Base-by-base conservation (phyloP, 2,888 invertebrate species). In the Amiota minor region DNA sequence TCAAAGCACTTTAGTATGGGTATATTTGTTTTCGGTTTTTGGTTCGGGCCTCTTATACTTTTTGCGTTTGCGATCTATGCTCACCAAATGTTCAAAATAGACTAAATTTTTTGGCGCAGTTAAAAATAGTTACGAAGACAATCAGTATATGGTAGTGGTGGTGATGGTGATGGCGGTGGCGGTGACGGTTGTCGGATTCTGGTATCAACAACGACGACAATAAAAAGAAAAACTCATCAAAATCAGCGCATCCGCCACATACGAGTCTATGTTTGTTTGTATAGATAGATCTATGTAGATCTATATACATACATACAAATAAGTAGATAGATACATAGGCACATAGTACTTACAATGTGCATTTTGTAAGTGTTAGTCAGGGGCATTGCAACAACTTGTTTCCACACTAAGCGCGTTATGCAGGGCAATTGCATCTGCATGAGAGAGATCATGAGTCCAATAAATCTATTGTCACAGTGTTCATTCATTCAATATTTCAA, bases 41-140 rank as follows among this genome's bases (percentile, higher is more conserved):
- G 69, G 47, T 59, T 20, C 9, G 67, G 50, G 35, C 20, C 61
- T 10, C 9, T 47, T 64, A 61, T 53, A 46, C 45, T 50, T 46
- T 50, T 55, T 62, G 82, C 74, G 56, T 81, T 80, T 77, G 80
- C 69, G 72, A 70, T 64, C 73, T 67, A 75, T 82, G 81, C 82
- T 78, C 79, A 74, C 80, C 81, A 81, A 76, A 78, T 80, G 83
- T 78, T 84, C 79, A 83, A 84, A 84, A 83, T 84, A 77, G 79
- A 84, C 84, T 84, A 81, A 79, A 79, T 79, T 80, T 80, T 83
- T 84, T 79, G 79, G 64, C 77, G 75, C 81, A 59, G 71, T 77
- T 84, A 80, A 82, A 84, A 84, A 84, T 84, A 84, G 84, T 78
- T 75, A 77, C 79, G 77, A 80, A 80, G 77, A 76, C 76, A 69